These are phyloP conservation scores for Astreopora myriophthalma DNA, from an alignment of 64 coral and sea anemone species.

Conservation along the genomic window DNA sequence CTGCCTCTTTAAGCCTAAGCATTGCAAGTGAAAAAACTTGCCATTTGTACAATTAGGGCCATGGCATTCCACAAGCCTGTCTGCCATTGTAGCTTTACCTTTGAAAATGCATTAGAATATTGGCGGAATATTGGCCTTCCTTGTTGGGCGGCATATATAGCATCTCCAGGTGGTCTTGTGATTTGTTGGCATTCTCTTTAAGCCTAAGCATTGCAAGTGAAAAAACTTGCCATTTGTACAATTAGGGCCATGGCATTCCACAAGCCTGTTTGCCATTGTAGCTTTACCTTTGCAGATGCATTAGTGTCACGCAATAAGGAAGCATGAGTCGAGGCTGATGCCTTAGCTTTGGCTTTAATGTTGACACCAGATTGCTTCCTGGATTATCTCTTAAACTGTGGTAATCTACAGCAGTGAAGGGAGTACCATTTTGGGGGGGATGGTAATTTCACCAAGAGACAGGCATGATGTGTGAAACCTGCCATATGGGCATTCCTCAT, in stretches of 20 bases:
- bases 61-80: conserved; percentile 61
- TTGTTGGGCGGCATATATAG: not conserved
- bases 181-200: not conserved
- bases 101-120: conserved; percentile 54
- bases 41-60: not conserved
- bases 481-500: no score
- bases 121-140: not conserved
- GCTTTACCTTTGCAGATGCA: conserved; percentile 46
- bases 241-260: conserved; percentile 46
- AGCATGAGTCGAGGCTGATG: not conserved
- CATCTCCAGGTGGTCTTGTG: not conserved
- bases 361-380: not conserved
- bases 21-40: not conserved
- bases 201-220: not conserved
- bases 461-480: no score
- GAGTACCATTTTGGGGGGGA: no score
- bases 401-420: not conserved
- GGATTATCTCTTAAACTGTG: not conserved
- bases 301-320: not conserved
- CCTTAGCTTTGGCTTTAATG: not conserved
- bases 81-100: not conserved
- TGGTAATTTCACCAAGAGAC: no score
- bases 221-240: not conserved
- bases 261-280: not conserved
- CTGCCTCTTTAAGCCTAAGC: not conserved